A percentile compares a stretch with the other conserved stretches of the same genome.
Evolutionary conservation across 2,113 vertebrate genomes (phyloP).

Genomic region (Varanus komodoensis): DNA sequence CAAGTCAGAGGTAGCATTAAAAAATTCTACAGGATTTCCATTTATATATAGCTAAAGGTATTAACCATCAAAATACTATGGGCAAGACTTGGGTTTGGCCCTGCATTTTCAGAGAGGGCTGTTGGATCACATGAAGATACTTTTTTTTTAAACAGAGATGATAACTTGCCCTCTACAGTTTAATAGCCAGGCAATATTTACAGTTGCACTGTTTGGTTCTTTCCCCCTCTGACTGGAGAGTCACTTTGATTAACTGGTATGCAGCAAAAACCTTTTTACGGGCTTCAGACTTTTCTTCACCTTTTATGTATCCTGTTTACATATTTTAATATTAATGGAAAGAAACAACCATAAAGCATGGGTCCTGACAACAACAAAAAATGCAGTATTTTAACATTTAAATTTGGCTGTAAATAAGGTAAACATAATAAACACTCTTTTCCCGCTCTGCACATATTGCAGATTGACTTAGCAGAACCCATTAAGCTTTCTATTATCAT

Average conservation of each 20-base stretch:
- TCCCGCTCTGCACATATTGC: constrained; percentile 25
- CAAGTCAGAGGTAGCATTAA: background rate
- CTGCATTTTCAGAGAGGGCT: constrained; percentile 4
- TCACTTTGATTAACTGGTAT: constrained; percentile 44
- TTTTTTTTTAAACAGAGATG: background rate
- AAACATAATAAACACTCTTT: constrained; percentile 44
- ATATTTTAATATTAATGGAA: constrained; percentile 64
- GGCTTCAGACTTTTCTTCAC: constrained; percentile 48
- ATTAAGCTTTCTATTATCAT: constrained; percentile 39
- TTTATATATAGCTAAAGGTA: constrained; percentile 24
- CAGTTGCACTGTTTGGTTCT: constrained; percentile 10
- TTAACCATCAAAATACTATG: constrained; percentile 6
- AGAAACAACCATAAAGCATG: constrained; percentile 52
- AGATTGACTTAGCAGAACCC: constrained; percentile 59
- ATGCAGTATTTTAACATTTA: constrained; percentile 52
- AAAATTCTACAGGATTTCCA: constrained; percentile 1
- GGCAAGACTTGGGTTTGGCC: background rate
- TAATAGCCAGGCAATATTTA: constrained; percentile 33
- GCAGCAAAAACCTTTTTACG: constrained; percentile 53
- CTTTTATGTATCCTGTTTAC: constrained; percentile 46
- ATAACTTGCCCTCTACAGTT: constrained; percentile 22
- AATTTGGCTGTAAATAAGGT: constrained; percentile 61
- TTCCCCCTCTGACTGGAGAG: constrained; percentile 24
- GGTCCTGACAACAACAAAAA: constrained; percentile 37
- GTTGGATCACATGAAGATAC: background rate